Percentiles rank a stretch among this genome's conserved stretches.
Conservation (phyloP, 2,113 vertebrate species). For the Erinaceus europaeus region DNA sequence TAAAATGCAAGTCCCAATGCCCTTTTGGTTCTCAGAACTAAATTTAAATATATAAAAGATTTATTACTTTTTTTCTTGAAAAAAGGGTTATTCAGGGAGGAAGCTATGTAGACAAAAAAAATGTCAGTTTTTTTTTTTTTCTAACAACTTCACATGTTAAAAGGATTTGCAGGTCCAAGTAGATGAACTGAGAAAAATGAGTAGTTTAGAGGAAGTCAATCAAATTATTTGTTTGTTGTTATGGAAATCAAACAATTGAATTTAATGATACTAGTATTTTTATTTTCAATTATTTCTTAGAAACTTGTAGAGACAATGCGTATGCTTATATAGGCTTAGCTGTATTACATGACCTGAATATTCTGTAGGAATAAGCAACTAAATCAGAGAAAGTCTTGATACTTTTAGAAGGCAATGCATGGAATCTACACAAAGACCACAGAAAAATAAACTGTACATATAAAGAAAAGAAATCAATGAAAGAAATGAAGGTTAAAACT, state of each 20-base stretch:
- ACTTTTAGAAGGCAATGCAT: neutral
- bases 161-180: conserved; percentile 24
- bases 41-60: conserved; percentile 9
- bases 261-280: conserved; percentile 31
- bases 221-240: conserved; percentile 43
- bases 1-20: neutral
- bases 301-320: neutral
- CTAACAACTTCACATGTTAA: neutral
- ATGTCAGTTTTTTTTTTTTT: conserved; percentile 11
- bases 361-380: neutral
- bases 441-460: conserved; percentile 27
- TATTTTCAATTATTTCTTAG: conserved; percentile 31
- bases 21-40: neutral
- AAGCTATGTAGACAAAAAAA: neutral
- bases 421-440: neutral
- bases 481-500: neutral
- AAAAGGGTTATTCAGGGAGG: neutral
- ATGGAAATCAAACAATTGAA: conserved; percentile 43
- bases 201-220: conserved; percentile 44
- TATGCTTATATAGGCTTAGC: neutral
- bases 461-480: no score
- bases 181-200: neutral
- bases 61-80: neutral
- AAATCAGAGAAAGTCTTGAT: neutral
- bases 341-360: conserved; percentile 14